phyloP scores from a whole-genome alignment of 1,140 invertebrate genomes.

The Diorhabda elongata region DNA sequence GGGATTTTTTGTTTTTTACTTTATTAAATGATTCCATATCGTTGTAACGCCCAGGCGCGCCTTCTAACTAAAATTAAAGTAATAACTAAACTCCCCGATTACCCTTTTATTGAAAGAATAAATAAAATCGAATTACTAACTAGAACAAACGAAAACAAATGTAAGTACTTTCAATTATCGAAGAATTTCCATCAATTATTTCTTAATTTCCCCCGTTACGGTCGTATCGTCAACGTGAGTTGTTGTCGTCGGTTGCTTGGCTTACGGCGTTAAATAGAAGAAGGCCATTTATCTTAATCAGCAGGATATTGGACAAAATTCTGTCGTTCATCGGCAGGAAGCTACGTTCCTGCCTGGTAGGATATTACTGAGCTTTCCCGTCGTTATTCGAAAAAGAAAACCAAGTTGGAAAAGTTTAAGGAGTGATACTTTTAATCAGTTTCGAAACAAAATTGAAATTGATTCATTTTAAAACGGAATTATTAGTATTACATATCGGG shows the following conservation, averaged over 20 bases:
- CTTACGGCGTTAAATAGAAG: conserved; percentile 15
- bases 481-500: too few species aligned
- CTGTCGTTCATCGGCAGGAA: conserved; percentile 1
- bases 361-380: not conserved
- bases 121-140: not conserved
- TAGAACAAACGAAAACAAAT: not conserved
- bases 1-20: not conserved
- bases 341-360: conserved; percentile 4
- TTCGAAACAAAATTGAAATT: too few species aligned
- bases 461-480: too few species aligned
- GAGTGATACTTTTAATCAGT: too few species aligned
- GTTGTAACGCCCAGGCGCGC: conserved; percentile 4
- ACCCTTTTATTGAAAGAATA: not conserved
- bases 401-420: too few species aligned
- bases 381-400: not conserved
- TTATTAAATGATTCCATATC: not conserved
- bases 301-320: conserved; percentile 10
- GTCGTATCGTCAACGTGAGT: conserved; percentile 10
- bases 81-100: not conserved
- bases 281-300: conserved; percentile 21
- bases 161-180: conserved; percentile 8
- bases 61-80: not conserved
- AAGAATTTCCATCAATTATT: conserved; percentile 15
- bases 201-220: conserved; percentile 9
- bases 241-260: conserved; percentile 3